Evolutionary conservation across 2,797 vertebrate genomes (phyloP).

Genomic region (Pangasius larnaudii): DNA sequence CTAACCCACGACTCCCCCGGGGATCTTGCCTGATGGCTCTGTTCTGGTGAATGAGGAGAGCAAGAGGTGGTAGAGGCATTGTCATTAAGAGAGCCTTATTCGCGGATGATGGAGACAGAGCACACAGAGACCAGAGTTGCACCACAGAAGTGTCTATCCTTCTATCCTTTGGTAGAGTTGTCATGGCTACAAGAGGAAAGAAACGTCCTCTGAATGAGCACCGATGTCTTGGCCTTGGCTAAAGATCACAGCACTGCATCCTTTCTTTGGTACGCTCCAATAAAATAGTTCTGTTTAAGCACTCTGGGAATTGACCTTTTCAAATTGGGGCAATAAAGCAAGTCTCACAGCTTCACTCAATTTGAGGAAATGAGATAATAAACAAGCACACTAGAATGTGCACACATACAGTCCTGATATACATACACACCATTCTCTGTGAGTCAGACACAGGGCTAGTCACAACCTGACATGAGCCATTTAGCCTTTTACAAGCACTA

Average conservation of each 20-base stretch:
- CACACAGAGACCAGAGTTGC: conserved; percentile 1
- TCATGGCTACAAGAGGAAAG: conserved; percentile 51
- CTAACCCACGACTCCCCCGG: conserved; percentile 67
- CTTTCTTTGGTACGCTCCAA: conserved; percentile 25
- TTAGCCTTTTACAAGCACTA: conserved; percentile 58
- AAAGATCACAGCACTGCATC: conserved; percentile 37
- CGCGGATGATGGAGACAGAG: conserved; percentile 47
- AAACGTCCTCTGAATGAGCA: conserved; percentile 20
- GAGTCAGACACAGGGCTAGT: neutral
- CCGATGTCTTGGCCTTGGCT: conserved; percentile 6
- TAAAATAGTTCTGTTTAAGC: conserved; percentile 44
- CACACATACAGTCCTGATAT: neutral
- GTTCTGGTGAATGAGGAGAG: conserved; percentile 77
- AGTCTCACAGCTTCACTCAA: conserved; percentile 40
- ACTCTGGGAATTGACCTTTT: conserved; percentile 50
- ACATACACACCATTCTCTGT: neutral
- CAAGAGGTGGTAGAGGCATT: conserved; percentile 63
- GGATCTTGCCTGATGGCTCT: conserved; percentile 68
- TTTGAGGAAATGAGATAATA: conserved; percentile 41
- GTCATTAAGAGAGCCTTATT: conserved; percentile 52
- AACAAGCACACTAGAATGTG: conserved; percentile 24
- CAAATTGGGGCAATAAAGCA: conserved; percentile 47
- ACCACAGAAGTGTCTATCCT: neutral
- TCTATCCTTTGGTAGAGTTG: conserved; percentile 43
- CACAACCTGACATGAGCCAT: conserved; percentile 46